A percentile compares a stretch with the other conserved stretches of the same genome.
phyloP scores from a whole-genome alignment of 2,888 invertebrate genomes.

The Cryptocheilus praepositus region DNA sequence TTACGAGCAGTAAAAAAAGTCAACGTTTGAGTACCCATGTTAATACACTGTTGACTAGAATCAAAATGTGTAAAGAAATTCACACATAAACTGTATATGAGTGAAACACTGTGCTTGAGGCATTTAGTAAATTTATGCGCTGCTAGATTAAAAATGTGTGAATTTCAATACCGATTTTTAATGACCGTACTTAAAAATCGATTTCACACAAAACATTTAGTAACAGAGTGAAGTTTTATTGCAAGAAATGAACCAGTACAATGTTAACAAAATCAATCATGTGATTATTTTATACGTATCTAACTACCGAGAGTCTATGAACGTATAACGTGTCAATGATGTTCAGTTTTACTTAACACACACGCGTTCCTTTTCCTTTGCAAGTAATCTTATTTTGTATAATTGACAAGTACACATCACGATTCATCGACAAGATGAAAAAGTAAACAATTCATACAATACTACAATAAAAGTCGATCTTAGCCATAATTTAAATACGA shows the following conservation, averaged over 20 bases:
- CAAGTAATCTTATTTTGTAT: not conserved
- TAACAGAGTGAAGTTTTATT: conserved; percentile 41
- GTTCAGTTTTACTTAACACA: not conserved
- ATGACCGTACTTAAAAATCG: conserved; percentile 12
- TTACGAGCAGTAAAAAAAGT: no score
- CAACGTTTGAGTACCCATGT: no score
- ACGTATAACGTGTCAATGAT: no score
- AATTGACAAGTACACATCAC: conserved; percentile 1
- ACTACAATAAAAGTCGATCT: conserved; percentile 14
- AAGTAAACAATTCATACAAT: conserved; percentile 35
- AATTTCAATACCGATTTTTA: not conserved
- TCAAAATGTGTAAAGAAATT: conserved; percentile 20
- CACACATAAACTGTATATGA: not conserved
- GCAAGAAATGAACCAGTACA: conserved; percentile 40
- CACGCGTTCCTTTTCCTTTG: not conserved
- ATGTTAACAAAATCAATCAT: conserved; percentile 36
- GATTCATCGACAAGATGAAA: conserved; percentile 20
- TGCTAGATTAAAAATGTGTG: not conserved
- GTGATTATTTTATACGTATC: conserved; percentile 22
- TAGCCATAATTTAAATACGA: no score
- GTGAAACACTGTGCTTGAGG: no score
- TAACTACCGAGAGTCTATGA: no score
- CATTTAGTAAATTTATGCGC: no score
- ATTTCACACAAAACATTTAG: conserved; percentile 6
- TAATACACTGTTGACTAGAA: no score